A percentile compares a stretch with the other conserved stretches of the same genome.
These are phyloP conservation scores for Pseudachorutes palmiensis DNA, from an alignment of 1,140 invertebrate genomes.

Conservation along the genomic window DNA sequence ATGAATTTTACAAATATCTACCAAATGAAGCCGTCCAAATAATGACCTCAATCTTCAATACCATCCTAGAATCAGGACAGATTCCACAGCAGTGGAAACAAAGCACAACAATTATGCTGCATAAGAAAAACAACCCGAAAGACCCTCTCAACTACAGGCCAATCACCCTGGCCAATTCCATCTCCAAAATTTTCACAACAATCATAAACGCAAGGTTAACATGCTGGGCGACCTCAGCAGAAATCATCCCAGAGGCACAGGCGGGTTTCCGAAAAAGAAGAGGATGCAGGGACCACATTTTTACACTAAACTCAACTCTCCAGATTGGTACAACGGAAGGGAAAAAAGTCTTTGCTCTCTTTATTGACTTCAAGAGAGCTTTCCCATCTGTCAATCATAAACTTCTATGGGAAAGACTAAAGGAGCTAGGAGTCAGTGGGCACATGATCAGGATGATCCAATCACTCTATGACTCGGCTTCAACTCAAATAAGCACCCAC, in stretches of 20 bases:
- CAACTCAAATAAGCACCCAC: conserved; percentile 10
- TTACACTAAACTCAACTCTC: conserved; percentile 29
- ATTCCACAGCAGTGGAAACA: conserved; percentile 14
- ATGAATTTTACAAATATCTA: conserved; percentile 40
- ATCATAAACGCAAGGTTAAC: conserved; percentile 33
- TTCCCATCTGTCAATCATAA: conserved; percentile 37
- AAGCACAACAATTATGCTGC: conserved; percentile 13
- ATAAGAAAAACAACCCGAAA: conserved; percentile 33
- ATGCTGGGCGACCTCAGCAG: conserved; percentile 26
- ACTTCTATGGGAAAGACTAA: conserved; percentile 35
- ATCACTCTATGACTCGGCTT: conserved; percentile 34
- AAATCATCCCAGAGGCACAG: conserved; percentile 37
- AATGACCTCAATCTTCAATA: conserved; percentile 10
- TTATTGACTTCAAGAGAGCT: conserved; percentile 38
- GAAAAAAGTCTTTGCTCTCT: conserved; percentile 30
- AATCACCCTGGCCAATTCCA: conserved; percentile 35
- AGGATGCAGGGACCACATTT: conserved; percentile 37
- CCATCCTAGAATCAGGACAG: not conserved
- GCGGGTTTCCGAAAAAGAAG: conserved; percentile 37
- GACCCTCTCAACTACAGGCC: conserved; percentile 38
- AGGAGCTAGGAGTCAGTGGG: conserved; percentile 26
- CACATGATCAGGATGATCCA: conserved; percentile 36
- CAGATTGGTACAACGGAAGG: conserved; percentile 5
- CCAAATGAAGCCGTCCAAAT: not conserved
- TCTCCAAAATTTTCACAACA: conserved; percentile 35